Base-by-base conservation (phyloP, 2,888 invertebrate genomes). In the Orthonevra nobilis region DNA sequence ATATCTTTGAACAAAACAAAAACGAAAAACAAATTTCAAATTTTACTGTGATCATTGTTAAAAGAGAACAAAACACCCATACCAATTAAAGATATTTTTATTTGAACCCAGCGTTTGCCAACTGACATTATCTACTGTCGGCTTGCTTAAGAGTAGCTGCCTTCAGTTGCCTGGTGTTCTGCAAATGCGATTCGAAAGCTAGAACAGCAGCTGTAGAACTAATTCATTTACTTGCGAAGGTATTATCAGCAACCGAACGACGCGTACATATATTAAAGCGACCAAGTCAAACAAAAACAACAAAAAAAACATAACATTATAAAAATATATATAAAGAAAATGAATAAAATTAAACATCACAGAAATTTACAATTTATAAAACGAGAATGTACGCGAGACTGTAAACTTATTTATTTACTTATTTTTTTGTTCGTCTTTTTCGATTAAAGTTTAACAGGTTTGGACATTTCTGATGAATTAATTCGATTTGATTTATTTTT, bases 121-220 rank as follows among this genome's bases (percentile, higher is more conserved):
- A 73, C 79, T 79, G 79, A 72, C 79, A 79, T 79, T 72, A 72
- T 79, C 61, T 66, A 70, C 40, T 54, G 54, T 26, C 69, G 58
- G 74, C 48, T 15, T 9, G 56, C 10, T 19, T 12, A 19, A 19
- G 14, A 54, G 14, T 52, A 44, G 32, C 54, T 50, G 63, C 38
- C 42, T 48, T 56, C 15, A 32, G 19, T 26, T n/a, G 14, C 17
- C 28, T 34, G 19, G 6, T 9, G 23, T 6, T 30, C n/a, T 17
- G 20, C 32, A 6, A 42, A 70, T 70, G 70, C 56, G 64, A 17
- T 34, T 58, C 32, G 36, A 40, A 69, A 56, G 69, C 50, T 56
- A 30, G 30, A 58, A 23, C 69, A 63, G 56, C 56, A 58, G 63
- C 58, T 42, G 40, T 69, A 48, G 14, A 46, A 61, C 63, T 61